Evolutionary conservation across 2,113 vertebrate species (phyloP).

Genomic region (Pterocles orientalis): DNA sequence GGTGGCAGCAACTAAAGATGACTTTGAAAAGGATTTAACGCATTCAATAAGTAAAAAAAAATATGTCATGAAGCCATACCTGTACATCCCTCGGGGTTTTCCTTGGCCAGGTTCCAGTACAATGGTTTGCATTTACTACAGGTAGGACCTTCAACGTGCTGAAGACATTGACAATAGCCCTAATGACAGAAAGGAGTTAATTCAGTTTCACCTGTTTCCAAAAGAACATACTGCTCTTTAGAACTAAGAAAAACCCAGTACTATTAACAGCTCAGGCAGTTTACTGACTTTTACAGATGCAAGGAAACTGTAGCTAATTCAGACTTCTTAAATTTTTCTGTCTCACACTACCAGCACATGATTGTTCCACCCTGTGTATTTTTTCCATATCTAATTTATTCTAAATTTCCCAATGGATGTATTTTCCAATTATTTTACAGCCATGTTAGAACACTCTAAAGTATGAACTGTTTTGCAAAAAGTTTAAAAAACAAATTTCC

Average conservation of each 20-base stretch:
- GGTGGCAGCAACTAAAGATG: rapidly evolving
- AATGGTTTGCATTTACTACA: slow-evolving; percentile 89
- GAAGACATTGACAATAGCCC: slow-evolving; percentile 85
- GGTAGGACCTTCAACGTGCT: slow-evolving; percentile 78
- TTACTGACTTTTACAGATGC: not conserved
- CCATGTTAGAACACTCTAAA: not conserved
- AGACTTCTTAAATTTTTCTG: not conserved
- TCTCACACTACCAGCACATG: not conserved
- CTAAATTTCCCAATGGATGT: not conserved
- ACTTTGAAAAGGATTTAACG: not conserved
- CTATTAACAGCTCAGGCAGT: not conserved
- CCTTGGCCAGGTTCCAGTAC: slow-evolving; percentile 87
- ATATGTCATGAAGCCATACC: slow-evolving; percentile 62
- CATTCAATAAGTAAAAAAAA: not conserved
- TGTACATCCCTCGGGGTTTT: slow-evolving; percentile 83
- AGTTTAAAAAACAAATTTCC: not conserved
- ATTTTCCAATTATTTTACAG: not conserved
- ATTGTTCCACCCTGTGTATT: not conserved
- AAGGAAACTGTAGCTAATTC: not conserved
- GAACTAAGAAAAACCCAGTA: not conserved
- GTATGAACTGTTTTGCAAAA: not conserved
- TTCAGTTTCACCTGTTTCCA: not conserved
- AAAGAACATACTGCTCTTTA: not conserved
- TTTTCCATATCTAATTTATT: not conserved
- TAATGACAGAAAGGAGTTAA: slow-evolving; percentile 61